Evolutionary conservation across 2,113 vertebrate species (phyloP), one percentile per base, ranked within the genome.

Genomic region (Melanocharis versteri): DNA sequence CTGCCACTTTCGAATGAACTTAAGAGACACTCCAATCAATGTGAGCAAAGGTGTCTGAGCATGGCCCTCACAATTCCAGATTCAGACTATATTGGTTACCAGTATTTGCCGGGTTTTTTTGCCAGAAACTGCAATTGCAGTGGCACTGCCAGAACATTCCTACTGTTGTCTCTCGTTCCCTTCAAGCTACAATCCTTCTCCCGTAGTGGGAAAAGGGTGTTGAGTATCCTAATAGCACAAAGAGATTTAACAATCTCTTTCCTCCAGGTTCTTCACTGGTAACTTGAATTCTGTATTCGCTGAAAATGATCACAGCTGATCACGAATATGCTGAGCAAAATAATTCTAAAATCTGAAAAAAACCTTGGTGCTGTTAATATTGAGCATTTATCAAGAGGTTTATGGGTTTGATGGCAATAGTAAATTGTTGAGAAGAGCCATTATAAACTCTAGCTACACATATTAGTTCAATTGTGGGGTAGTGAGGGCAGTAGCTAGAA

Each of bases 401-500:
- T 40, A 30, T 28, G 16, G 40, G 37, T 73, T 77, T 81, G 51
- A 83, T 42, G 15, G 35, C 22, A 70, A 68, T 22, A 26, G 7
- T 23, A 68, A 86, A 60, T 53, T 70, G 37, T 50, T 78, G 24
- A 86, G 79, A 93, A 90, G 31, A 77, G 35, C 35, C 78, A 77
- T 80, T 88, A 58, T 39, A 93, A 83, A 86, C 42, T 88, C 42
- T 68, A 85, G 68, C 17, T 81, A 90, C 47, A 83, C 11, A 11
- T 82, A 76, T 51, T 51, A 83, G 31, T 50, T 95, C 44, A 92
- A 86, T 64, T 57, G 21, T 33, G 16, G 56, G 15, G 26, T 60
- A 83, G 22, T 44, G 37, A 86, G 51, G 76, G 40, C 27, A 94
- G 16, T 20, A 92, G 76, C 37, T 90, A 92, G 83, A 96, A 93